Evolutionary conservation across 2,113 vertebrate species (phyloP).

Genomic region (Cyphomyrus discorhynchus): DNA sequence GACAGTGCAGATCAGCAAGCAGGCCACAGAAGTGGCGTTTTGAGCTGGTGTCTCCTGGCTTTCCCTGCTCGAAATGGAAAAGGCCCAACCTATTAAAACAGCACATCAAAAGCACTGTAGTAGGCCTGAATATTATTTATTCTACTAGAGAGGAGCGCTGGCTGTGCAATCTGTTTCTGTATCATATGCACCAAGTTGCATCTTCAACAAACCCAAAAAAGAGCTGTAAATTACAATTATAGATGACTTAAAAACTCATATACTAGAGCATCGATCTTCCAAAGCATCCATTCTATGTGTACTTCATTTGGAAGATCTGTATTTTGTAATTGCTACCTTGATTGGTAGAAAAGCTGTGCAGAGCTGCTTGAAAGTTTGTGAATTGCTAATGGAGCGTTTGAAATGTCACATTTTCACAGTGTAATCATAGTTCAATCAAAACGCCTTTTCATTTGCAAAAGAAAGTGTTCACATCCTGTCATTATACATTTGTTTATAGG

Average conservation of each 20-base stretch:
- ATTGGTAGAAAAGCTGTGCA: neutral
- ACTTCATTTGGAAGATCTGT: neutral
- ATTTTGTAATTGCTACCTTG: neutral
- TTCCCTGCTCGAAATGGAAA: neutral
- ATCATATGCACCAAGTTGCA: neutral
- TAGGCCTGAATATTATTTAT: neutral
- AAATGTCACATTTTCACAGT: conserved; percentile 4
- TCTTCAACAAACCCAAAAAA: neutral
- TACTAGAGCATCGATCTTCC: neutral
- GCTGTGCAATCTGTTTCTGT: neutral
- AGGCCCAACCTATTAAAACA: neutral
- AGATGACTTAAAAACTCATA: neutral
- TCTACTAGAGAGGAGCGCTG: neutral
- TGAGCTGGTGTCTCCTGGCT: neutral
- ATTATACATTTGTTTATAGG: neutral
- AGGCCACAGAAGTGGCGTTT: neutral
- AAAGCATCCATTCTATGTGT: neutral
- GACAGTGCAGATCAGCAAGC: conserved; percentile 7
- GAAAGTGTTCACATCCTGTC: neutral
- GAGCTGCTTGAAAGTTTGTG: neutral
- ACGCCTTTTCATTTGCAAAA: neutral
- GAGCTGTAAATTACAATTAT: neutral
- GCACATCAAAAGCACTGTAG: conserved; percentile 1
- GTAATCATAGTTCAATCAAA: neutral
- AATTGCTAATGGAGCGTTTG: neutral